phyloP scores from a whole-genome alignment of 2,888 invertebrate species.

The Myopa testacea region DNA sequence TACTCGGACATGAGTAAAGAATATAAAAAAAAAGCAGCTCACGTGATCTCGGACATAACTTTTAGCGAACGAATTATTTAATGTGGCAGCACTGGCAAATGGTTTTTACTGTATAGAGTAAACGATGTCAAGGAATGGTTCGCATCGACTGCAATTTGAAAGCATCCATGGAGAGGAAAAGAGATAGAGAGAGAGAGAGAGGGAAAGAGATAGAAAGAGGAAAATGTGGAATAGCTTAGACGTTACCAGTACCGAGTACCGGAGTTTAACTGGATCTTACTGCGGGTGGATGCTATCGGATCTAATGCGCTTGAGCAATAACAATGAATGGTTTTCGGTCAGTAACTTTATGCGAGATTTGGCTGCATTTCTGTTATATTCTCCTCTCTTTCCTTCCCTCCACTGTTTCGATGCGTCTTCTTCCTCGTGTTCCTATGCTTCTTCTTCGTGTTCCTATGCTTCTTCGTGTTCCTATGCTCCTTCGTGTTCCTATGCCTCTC shows the following conservation, averaged over 20 bases:
- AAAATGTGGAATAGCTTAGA: not conserved
- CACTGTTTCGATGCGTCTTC: not conserved
- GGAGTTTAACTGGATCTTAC: slow-evolving; percentile 19
- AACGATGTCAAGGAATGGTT: slow-evolving; percentile 37
- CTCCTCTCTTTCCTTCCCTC: not conserved
- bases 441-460: not conserved
- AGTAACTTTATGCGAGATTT: slow-evolving; percentile 39
- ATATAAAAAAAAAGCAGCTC: slow-evolving; percentile 40
- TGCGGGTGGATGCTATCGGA: slow-evolving; percentile 26
- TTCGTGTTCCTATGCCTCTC: not conserved
- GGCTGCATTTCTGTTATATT: slow-evolving; percentile 39
- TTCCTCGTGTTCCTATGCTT: not conserved
- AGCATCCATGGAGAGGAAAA: not conserved
- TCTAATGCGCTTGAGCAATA: slow-evolving; percentile 4
- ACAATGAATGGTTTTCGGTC: slow-evolving; percentile 13
- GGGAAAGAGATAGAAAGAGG: not conserved
- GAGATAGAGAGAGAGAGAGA: slow-evolving; percentile 52
- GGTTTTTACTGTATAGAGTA: slow-evolving; percentile 44
- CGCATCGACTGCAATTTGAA: not conserved
- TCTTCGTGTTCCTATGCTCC: not conserved
- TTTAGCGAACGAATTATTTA: slow-evolving; percentile 56
- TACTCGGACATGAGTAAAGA: slow-evolving; percentile 24
- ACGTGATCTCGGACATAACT: slow-evolving; percentile 49
- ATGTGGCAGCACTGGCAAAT: slow-evolving; percentile 60
- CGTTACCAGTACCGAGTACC: not conserved